Evolutionary conservation across 1,140 invertebrate species (phyloP).

Genomic region (Apocrypta bakeri): DNA sequence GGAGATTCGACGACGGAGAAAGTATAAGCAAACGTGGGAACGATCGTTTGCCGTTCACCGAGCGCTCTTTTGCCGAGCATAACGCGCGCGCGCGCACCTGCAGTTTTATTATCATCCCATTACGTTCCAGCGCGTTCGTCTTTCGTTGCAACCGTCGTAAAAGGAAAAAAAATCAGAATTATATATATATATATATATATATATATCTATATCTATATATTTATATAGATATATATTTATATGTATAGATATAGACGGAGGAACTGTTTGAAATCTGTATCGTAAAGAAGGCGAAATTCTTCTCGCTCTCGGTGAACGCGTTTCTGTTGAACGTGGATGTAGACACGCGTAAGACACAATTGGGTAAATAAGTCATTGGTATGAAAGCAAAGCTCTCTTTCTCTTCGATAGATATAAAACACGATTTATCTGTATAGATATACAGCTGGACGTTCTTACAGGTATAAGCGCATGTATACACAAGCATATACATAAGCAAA

Average conservation of each 20-base stretch:
- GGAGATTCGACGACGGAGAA: constrained; percentile 27
- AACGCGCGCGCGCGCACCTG: background rate
- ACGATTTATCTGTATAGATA: background rate
- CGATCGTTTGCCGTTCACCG: background rate
- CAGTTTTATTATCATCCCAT: background rate
- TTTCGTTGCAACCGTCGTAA: background rate
- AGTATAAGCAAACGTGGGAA: constrained; percentile 39
- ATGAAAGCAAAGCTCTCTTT: background rate
- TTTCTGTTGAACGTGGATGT: too few species aligned
- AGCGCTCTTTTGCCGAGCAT: background rate
- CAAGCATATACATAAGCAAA: background rate
- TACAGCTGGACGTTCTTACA: background rate
- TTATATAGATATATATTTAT: background rate
- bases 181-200: constrained; percentile 3
- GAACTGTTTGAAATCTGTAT: too few species aligned
- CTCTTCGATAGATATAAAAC: background rate
- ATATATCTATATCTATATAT: background rate
- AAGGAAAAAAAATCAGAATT: too few species aligned
- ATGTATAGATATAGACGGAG: background rate
- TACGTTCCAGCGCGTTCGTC: background rate
- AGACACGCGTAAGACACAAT: background rate
- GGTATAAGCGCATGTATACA: background rate
- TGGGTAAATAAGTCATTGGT: background rate
- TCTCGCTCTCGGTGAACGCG: too few species aligned
- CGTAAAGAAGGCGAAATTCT: background rate